Evolutionary conservation across 2,888 invertebrate genomes (phyloP).

Genomic region (Tetragonisca angustula): DNA sequence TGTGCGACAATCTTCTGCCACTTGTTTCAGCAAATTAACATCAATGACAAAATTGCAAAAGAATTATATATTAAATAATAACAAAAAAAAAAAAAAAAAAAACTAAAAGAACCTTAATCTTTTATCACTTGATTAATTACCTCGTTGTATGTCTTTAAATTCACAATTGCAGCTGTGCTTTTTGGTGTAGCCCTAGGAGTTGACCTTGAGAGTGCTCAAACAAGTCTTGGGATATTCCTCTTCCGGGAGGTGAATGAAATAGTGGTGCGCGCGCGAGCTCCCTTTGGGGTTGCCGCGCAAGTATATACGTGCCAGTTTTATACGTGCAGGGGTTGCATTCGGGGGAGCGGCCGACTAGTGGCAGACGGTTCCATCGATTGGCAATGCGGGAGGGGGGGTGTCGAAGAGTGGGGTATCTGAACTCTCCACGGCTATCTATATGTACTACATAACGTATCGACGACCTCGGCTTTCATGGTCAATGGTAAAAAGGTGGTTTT

Average conservation of each 20-base stretch:
- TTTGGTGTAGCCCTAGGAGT: not conserved
- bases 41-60: not conserved
- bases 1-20: not conserved
- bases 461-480: conserved; percentile 70
- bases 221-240: conserved; percentile 34
- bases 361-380: conserved; percentile 80
- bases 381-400: conserved; percentile 67
- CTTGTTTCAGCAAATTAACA: not conserved
- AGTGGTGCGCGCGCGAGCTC: conserved; percentile 19
- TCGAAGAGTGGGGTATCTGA: conserved; percentile 70
- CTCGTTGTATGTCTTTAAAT: not conserved
- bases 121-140: not conserved
- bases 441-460: conserved; percentile 55
- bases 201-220: conserved; percentile 39
- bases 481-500: conserved; percentile 62
- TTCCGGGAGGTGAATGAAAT: conserved; percentile 58
- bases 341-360: conserved; percentile 62
- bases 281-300: not conserved
- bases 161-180: too few relatives aligned
- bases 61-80: too few relatives aligned
- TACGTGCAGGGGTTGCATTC: conserved; percentile 59
- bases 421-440: conserved; percentile 58
- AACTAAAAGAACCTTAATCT: not conserved
- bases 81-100: too few relatives aligned
- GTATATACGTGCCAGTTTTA: conserved; percentile 29